phyloP scores from a whole-genome alignment of 2,113 vertebrate genomes.

The Takifugu flavidus region DNA sequence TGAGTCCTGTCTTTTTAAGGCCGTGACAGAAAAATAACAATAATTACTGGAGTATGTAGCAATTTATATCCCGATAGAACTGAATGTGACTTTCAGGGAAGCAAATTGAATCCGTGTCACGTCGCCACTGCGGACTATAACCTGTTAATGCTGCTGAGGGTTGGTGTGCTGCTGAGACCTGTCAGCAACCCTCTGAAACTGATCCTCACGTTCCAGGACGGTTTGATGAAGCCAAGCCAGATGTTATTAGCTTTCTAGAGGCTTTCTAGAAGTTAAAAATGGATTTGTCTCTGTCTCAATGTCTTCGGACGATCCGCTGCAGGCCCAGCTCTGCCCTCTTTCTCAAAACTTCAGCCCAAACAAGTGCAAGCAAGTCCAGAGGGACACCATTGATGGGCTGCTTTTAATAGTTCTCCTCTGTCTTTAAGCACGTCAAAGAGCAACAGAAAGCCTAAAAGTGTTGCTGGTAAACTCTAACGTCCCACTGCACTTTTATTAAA shows the following conservation, averaged over 20 bases:
- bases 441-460: not conserved
- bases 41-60: too few relatives aligned
- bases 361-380: conserved; percentile 65
- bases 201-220: conserved; percentile 57
- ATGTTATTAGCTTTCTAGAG: conserved; percentile 69
- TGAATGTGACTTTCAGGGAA: too few relatives aligned
- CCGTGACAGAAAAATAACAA: too few relatives aligned
- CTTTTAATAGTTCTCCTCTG: conserved; percentile 66
- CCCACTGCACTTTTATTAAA: too few relatives aligned
- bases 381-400: conserved; percentile 62
- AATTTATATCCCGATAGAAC: too few relatives aligned
- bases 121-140: not conserved
- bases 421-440: not conserved
- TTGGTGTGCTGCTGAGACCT: conserved; percentile 24
- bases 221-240: conserved; percentile 58
- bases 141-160: conserved; percentile 20
- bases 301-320: conserved; percentile 62
- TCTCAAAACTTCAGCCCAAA: conserved; percentile 53
- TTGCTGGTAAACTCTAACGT: not conserved
- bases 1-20: too few relatives aligned
- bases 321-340: conserved; percentile 39
- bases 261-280: conserved; percentile 61
- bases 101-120: too few relatives aligned
- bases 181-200: conserved; percentile 62
- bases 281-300: conserved; percentile 71